These are phyloP conservation scores for Nasonia giraulti DNA, from an alignment of 1,140 invertebrate genomes.

Conservation along the genomic window DNA sequence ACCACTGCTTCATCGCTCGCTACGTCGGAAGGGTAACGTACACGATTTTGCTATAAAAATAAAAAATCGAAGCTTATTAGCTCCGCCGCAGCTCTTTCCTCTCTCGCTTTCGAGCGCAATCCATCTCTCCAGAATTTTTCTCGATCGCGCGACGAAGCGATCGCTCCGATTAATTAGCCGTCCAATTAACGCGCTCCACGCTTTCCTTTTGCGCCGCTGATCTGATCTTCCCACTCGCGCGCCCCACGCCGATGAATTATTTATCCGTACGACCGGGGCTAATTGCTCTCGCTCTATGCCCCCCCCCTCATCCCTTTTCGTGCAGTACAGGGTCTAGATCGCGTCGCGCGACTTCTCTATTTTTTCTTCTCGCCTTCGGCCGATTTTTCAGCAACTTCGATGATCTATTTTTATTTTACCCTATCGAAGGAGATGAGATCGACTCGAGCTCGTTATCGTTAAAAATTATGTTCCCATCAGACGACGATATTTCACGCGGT, in stretches of 20 bases:
- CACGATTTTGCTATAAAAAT: too few species aligned
- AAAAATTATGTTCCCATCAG: too few species aligned
- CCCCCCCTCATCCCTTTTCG: too few species aligned
- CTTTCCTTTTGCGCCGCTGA: slow-evolving; percentile 25
- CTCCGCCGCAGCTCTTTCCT: not conserved
- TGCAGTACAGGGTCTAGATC: slow-evolving; percentile 10
- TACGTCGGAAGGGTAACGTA: too few species aligned
- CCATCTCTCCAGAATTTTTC: slow-evolving; percentile 30
- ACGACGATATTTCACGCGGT: too few species aligned
- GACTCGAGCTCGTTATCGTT: too few species aligned
- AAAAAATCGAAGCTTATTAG: not conserved
- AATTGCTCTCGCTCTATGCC: slow-evolving; percentile 52
- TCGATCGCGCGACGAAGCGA: slow-evolving; percentile 43
- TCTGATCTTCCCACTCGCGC: not conserved
- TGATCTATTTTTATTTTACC: not conserved
- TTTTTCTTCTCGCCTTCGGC: not conserved
- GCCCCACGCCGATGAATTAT: slow-evolving; percentile 60
- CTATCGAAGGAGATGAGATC: too few species aligned
- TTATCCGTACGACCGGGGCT: slow-evolving; percentile 56
- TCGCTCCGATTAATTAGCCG: slow-evolving; percentile 61
- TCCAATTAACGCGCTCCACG: slow-evolving; percentile 58
- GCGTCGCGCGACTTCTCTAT: not conserved
- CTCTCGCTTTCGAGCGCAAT: not conserved
- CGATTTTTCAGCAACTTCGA: too few species aligned
- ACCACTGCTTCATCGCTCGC: too few species aligned